Conservation (phyloP, 2,888 invertebrate genomes). For the Eumacrocentrus americanus region DNA sequence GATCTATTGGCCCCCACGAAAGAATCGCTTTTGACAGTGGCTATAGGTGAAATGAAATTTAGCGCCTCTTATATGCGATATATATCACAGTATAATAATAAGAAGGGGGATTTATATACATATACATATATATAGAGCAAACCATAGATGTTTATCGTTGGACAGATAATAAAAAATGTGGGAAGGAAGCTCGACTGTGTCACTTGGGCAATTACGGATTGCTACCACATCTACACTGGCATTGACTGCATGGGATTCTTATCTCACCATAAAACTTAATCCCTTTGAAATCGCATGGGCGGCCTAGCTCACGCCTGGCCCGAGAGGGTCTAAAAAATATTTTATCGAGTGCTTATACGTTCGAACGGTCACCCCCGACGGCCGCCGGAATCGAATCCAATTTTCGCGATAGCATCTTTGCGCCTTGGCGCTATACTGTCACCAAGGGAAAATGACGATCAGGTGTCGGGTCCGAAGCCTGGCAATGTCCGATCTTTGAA, state of each 20-base stretch:
- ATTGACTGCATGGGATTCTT: slow-evolving; percentile 46
- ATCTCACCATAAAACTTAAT: slow-evolving; percentile 59
- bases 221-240: neutral
- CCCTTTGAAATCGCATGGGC: slow-evolving; percentile 44
- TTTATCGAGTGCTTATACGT: slow-evolving; percentile 62
- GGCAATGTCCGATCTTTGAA: slow-evolving; percentile 20
- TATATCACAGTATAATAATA: slow-evolving; percentile 9
- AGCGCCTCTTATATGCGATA: slow-evolving; percentile 21
- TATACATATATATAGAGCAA: neutral
- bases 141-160: no score
- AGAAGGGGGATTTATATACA: neutral
- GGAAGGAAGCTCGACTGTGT: slow-evolving; percentile 11
- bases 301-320: slow-evolving; percentile 48
- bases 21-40: slow-evolving; percentile 35
- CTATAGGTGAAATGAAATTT: slow-evolving; percentile 22
- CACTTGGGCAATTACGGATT: slow-evolving; percentile 19
- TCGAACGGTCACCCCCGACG: slow-evolving; percentile 57
- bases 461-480: slow-evolving; percentile 19
- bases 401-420: slow-evolving; percentile 61
- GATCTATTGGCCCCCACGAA: slow-evolving; percentile 45
- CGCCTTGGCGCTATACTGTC: slow-evolving; percentile 13
- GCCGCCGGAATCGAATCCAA: slow-evolving; percentile 54
- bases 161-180: slow-evolving; percentile 14
- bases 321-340: slow-evolving; percentile 52
- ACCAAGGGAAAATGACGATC: slow-evolving; percentile 14